Percentiles rank a stretch among this genome's conserved stretches.
phyloP scores from a whole-genome alignment of 2,797 vertebrate genomes.

The Pangasius mekongensis region DNA sequence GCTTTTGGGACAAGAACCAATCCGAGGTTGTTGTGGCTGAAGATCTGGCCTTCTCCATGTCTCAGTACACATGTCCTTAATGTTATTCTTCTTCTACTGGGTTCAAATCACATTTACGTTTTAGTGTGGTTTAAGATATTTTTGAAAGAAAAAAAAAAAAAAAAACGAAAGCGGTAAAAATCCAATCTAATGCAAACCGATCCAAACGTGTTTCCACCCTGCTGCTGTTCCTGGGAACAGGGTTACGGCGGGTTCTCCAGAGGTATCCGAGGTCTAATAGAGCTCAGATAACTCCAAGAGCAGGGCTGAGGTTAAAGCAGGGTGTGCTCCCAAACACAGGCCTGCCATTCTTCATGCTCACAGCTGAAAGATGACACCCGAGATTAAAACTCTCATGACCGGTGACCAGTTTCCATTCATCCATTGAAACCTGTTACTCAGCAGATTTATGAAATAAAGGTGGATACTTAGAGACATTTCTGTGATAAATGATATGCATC shows the following conservation, averaged over 20 bases:
- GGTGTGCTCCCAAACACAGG: conserved; percentile 9
- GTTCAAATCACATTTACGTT: not conserved
- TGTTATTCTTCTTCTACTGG: not conserved
- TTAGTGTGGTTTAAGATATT: not conserved
- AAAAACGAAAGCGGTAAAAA: too few relatives aligned
- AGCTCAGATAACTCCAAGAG: not conserved
- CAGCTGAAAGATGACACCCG: conserved; percentile 15
- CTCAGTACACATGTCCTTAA: not conserved
- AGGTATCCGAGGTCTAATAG: not conserved
- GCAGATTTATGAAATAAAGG: not conserved
- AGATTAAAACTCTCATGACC: conserved; percentile 18
- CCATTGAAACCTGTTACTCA: not conserved
- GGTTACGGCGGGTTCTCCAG: not conserved
- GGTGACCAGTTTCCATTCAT: not conserved
- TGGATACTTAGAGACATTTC: not conserved
- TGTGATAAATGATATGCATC: not conserved
- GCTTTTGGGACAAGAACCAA: too few relatives aligned
- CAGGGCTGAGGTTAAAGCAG: conserved; percentile 6
- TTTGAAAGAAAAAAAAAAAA: not conserved
- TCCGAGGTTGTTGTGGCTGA: not conserved
- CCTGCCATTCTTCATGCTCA: conserved; percentile 9
- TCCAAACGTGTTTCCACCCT: not conserved
- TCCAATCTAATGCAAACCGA: not conserved
- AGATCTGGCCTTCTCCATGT: not conserved
- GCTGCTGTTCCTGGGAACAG: not conserved